These are phyloP conservation scores for Capreolus pygargus DNA, from an alignment of 2,113 vertebrate genomes.

Conservation along the genomic window DNA sequence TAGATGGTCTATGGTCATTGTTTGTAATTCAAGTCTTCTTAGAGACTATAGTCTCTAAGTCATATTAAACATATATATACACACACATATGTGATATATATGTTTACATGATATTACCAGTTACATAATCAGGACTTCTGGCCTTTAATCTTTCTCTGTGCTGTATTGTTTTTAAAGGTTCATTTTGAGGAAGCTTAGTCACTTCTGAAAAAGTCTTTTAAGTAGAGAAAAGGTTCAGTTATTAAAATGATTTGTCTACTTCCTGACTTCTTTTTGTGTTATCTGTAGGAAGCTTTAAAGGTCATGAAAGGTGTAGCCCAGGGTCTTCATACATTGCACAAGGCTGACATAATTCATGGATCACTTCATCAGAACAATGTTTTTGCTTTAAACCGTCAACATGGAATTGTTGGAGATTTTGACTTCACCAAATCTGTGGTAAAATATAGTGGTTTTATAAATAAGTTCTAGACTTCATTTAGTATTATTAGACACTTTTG, in stretches of 20 bases:
- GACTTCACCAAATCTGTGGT: slow-evolving; percentile 87
- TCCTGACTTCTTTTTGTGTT: slow-evolving; percentile 51
- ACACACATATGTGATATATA: neutral
- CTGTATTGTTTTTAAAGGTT: neutral
- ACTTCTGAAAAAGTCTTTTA: neutral
- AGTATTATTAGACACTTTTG: neutral
- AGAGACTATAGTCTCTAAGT: neutral
- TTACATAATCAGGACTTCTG: neutral
- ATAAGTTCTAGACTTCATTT: slow-evolving; percentile 27
- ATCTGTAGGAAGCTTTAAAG: slow-evolving; percentile 81
- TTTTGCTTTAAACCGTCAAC: slow-evolving; percentile 85
- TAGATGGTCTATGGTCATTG: neutral
- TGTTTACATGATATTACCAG: neutral
- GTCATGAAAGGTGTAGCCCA: slow-evolving; percentile 87
- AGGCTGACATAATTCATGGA: slow-evolving; percentile 81
- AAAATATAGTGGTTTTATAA: slow-evolving; percentile 56
- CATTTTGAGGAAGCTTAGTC: slow-evolving; percentile 35
- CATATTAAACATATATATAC: neutral
- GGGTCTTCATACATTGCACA: slow-evolving; percentile 82
- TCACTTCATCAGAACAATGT: slow-evolving; percentile 86
- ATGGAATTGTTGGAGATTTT: slow-evolving; percentile 87
- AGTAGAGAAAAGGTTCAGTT: slow-evolving; percentile 5
- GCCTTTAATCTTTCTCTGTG: neutral
- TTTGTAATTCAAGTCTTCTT: slow-evolving; percentile 26
- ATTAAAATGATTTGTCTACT: slow-evolving; percentile 30